phyloP scores from a whole-genome alignment of 2,888 invertebrate species.

The Ophraella communa region DNA sequence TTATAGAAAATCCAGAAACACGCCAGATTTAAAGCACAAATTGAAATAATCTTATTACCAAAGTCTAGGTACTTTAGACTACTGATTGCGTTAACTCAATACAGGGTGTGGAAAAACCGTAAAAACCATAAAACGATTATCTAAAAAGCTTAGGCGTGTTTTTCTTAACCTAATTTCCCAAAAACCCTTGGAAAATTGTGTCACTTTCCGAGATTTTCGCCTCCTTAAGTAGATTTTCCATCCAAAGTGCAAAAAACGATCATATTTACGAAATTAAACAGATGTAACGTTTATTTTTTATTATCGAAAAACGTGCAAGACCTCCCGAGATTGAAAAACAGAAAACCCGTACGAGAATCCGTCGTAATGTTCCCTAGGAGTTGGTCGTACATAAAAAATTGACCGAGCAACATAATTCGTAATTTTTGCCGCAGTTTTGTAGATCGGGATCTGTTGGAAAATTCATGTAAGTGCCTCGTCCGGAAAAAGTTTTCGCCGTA shows the following conservation, averaged over 20 bases:
- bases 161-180: conserved; percentile 31
- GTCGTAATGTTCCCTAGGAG: not conserved
- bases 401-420: not conserved
- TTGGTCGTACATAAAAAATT: not conserved
- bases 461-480: conserved; percentile 2
- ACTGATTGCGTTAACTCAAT: no score
- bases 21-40: no score
- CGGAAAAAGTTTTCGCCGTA: conserved; percentile 11
- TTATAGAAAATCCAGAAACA: no score
- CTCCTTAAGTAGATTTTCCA: not conserved
- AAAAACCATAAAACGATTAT: conserved; percentile 38
- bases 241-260: not conserved
- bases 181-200: conserved; percentile 37
- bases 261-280: not conserved
- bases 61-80: no score
- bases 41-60: no score
- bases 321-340: not conserved
- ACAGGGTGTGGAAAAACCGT: no score
- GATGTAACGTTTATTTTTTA: not conserved
- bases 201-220: no score
- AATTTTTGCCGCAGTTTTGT: not conserved
- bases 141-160: conserved; percentile 38
- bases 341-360: not conserved
- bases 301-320: no score
- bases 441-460: conserved; percentile 4